Conservation (phyloP, 2,797 vertebrate species). For the Myotis vivesi region DNA sequence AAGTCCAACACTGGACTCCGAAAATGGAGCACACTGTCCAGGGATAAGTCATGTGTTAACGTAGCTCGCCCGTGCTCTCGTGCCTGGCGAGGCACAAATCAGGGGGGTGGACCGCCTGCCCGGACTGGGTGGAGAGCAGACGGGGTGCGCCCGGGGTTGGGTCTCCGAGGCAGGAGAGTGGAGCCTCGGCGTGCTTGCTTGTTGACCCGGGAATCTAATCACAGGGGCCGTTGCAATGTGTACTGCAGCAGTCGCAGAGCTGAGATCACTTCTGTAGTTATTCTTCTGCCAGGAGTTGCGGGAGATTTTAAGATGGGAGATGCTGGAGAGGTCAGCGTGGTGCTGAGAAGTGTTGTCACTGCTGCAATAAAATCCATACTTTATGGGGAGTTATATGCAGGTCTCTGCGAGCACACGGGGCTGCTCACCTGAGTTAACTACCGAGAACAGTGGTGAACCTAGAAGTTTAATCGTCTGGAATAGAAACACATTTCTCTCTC, state of each 20-base stretch:
- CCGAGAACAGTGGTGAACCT: constrained; percentile 78
- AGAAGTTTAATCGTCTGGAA: constrained; percentile 78
- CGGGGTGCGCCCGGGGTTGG: not conserved
- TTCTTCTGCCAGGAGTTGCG: constrained; percentile 62
- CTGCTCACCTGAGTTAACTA: constrained; percentile 73
- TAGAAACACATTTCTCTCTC: constrained; percentile 30
- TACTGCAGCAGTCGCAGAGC: constrained; percentile 22
- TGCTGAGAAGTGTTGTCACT: constrained; percentile 75
- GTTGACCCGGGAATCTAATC: not conserved
- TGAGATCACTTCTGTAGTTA: constrained; percentile 20
- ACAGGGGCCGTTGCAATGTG: not conserved
- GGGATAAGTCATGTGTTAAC: constrained; percentile 70
- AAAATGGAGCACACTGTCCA: constrained; percentile 64
- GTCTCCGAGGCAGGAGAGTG: constrained; percentile 65
- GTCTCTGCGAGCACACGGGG: constrained; percentile 70
- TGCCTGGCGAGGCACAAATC: constrained; percentile 42
- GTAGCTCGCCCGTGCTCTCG: constrained; percentile 48
- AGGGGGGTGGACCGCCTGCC: not conserved
- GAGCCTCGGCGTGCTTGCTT: not conserved
- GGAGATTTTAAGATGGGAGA: constrained; percentile 60
- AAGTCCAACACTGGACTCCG: constrained; percentile 60
- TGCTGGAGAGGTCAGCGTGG: constrained; percentile 76
- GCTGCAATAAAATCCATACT: constrained; percentile 88
- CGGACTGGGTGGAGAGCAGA: constrained; percentile 7
- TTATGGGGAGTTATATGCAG: constrained; percentile 82